Evolutionary conservation across 2,888 invertebrate genomes (phyloP), one percentile per base, ranked within the genome.

Genomic region (Branchellion lobata): DNA sequence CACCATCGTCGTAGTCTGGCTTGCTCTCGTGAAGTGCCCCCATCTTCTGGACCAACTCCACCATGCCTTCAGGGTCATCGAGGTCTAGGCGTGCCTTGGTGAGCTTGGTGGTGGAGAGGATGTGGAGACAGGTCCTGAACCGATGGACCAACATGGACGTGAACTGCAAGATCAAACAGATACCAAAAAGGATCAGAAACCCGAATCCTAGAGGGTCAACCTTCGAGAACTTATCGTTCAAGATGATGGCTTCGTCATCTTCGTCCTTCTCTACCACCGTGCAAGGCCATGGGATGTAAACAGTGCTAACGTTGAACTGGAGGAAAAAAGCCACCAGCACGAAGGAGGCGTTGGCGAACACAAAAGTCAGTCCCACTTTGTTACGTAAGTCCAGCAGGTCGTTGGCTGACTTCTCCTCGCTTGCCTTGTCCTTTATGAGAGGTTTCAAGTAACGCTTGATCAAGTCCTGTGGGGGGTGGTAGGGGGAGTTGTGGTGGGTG

Each of bases 271-370:
- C 57, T 31, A 68, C 73, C 24, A 80, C 73, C 0, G 75, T 79
- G 68, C 82, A 82, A 3, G 82, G 82, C 82, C 82, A 82, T 8
- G 79, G 79, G 21, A 82, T 79, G 36, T 79, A 81, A 1, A 81
- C 61, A n/a, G 24, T 53, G 21, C n/a, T 36, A 5, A 53, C 71
- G 71, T 81, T 72, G 33, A 51, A 79, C 71, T 85, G 85, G 74
- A 85, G 84, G 84, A 85, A 84, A 69, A 85, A 85, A 79, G 85
- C 85, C 68, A 96, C 94, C 88, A 97, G 92, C 86, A 98, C 95
- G 92, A 97, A 98, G 86, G 98, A 92, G 83, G 96, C 94, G 90
- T 98, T 98, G 89, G 95, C 89, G 95, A 98, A 96, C 90, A 96
- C 94, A 91, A 98, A 96, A 0, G 83, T 85, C 75, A 85, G 84